Conservation (phyloP, 2,797 vertebrate species). For the Balearica regulorum region DNA sequence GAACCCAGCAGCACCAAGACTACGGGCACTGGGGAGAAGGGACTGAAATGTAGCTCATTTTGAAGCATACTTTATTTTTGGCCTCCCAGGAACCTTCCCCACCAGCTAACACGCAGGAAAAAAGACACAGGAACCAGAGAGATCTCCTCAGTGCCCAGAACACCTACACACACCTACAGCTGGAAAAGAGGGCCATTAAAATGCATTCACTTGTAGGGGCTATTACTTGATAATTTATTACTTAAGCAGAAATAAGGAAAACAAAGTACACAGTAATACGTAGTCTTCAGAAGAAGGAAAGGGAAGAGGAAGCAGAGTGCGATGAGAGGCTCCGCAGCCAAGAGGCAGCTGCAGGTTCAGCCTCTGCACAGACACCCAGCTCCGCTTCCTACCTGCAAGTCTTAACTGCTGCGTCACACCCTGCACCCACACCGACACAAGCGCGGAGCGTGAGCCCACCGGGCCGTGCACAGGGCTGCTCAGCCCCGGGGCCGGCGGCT, state of each 20-base stretch:
- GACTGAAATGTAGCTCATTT: neutral
- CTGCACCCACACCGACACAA: neutral
- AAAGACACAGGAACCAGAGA: neutral
- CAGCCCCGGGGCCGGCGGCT: neutral
- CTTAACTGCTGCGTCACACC: fast-evolving
- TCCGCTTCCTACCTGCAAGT: neutral
- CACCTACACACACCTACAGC: neutral
- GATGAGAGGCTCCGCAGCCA: fast-evolving
- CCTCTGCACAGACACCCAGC: neutral
- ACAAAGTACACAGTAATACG: fast-evolving
- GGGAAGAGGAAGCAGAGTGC: fast-evolving
- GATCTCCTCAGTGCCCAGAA: neutral
- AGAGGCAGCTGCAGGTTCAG: neutral
- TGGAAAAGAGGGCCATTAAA: neutral
- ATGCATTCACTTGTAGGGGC: neutral
- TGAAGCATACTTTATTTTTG: fast-evolving
- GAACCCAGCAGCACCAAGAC: neutral
- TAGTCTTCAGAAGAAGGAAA: neutral
- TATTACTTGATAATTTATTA: neutral
- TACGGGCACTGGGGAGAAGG: neutral
- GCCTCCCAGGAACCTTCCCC: neutral
- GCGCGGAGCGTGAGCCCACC: fast-evolving
- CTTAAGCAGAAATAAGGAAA: neutral
- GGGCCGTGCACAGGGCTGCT: fast-evolving
- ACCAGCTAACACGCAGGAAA: fast-evolving